Base-by-base conservation (phyloP, 2,888 invertebrate genomes). In the Ischnura elegans region DNA sequence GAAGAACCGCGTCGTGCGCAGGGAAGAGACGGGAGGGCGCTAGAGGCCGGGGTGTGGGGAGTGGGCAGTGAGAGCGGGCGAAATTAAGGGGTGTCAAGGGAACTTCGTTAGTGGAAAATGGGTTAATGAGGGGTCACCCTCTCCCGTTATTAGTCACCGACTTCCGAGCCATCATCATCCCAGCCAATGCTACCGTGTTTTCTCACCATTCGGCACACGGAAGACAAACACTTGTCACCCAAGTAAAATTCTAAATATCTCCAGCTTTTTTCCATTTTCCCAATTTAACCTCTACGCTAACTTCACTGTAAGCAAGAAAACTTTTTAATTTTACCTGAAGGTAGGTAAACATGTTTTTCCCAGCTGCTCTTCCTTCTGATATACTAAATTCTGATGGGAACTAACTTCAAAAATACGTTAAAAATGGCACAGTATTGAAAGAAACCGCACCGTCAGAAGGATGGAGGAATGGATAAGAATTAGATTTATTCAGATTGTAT, bases 81-180 rank as follows among this genome's bases (percentile, higher is more conserved):
- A 36, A 90, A 90, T 45, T 90, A 90, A 90, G 90, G 90, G 90
- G 42, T 66, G 90, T 43, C 66, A n/a, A 51, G 90, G 90, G 45
- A 61, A 90, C 90, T 90, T 90, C 61, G 90, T 90, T 61, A 90
- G 90, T 61, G 90, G 90, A 90, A 90, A 90, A 90, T 90, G 90
- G 90, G 90, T 90, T 90, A 90, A 90, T 90, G 90, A 90, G 90
- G 61, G 90, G 90, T 90, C 90, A 90, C 90, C 90, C 55, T n/a
- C 90, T 51, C 51, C 51, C 61, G 55, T 90, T 90, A 90, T 90
- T 90, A 90, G 90, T 43, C 61, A 90, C 61, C 90, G 61, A 61
- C 90, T 90, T 90, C 90, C 90, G 61, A 90, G 61, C 36, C 61
- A 25, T 61, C 90, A 43, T 42, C 90, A 25, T 61, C 90, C 21